Percentiles rank a stretch among this genome's conserved stretches.
Evolutionary conservation across 2,888 invertebrate genomes (phyloP).

Genomic region (Trisateles emortualis): DNA sequence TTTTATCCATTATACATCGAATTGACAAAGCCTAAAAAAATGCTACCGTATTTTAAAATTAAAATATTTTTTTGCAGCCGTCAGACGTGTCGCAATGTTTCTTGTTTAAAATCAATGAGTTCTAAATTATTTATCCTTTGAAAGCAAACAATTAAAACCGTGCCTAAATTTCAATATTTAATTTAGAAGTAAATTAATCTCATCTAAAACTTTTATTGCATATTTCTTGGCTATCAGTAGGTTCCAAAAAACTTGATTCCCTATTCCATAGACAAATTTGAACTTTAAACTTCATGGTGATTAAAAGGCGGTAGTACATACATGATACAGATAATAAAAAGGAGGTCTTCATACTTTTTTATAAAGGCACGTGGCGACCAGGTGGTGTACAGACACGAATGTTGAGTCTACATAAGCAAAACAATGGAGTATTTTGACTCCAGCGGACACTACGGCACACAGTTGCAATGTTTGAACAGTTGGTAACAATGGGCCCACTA

Average conservation of each 20-base stretch:
- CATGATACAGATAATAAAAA: conserved; percentile 29
- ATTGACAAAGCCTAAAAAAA: conserved; percentile 62
- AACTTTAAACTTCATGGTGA: not conserved
- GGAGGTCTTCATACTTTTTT: conserved; percentile 24
- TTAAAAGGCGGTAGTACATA: conserved; percentile 14
- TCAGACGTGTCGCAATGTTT: conserved; percentile 25
- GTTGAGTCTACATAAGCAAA: conserved; percentile 69
- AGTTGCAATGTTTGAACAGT: conserved; percentile 70
- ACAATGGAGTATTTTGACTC: conserved; percentile 81
- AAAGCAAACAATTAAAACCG: not conserved
- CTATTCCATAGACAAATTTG: conserved; percentile 1
- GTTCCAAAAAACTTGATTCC: no score
- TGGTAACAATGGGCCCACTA: conserved; percentile 68
- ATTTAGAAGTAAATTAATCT: not conserved
- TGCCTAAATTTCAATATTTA: not conserved
- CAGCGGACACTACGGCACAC: conserved; percentile 54
- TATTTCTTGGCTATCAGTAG: not conserved
- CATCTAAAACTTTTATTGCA: no score
- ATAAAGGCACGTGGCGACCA: conserved; percentile 65
- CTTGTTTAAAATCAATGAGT: conserved; percentile 30
- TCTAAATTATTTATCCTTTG: not conserved
- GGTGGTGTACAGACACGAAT: conserved; percentile 62
- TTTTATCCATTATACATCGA: conserved; percentile 79
- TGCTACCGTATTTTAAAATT: conserved; percentile 54
- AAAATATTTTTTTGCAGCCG: conserved; percentile 47